phyloP scores from a whole-genome alignment of 2,888 invertebrate genomes.

The Epirrita christyi region DNA sequence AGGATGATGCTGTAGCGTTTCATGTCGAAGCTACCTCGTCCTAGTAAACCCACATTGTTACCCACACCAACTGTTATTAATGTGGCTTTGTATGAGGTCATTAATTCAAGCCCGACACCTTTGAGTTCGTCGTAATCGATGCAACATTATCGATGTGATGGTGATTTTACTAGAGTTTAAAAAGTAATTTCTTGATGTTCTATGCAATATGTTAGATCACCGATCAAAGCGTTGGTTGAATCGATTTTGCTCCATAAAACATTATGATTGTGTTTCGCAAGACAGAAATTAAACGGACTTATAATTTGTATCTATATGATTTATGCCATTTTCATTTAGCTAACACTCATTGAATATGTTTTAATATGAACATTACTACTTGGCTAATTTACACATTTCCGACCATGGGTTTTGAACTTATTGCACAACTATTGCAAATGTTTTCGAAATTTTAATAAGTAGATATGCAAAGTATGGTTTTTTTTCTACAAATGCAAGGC shows the following conservation, averaged over 20 bases:
- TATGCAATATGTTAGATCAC: neutral
- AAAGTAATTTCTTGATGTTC: slow-evolving; percentile 2
- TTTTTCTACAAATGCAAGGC: neutral
- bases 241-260: neutral
- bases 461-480: neutral
- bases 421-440: no score
- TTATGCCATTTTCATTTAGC: no score
- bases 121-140: slow-evolving; percentile 40
- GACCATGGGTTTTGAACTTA: no score
- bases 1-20: neutral
- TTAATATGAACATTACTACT: no score
- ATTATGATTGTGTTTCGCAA: no score
- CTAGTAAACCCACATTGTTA: slow-evolving; percentile 40
- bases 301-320: no score
- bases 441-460: neutral
- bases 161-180: slow-evolving; percentile 18
- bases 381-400: no score
- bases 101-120: slow-evolving; percentile 50
- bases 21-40: slow-evolving; percentile 6
- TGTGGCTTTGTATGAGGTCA: slow-evolving; percentile 45
- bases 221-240: neutral
- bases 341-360: no score
- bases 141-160: slow-evolving; percentile 35
- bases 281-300: no score
- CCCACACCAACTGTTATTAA: slow-evolving; percentile 42